Conservation (phyloP, 2,797 vertebrate species). For the Huso huso region DNA sequence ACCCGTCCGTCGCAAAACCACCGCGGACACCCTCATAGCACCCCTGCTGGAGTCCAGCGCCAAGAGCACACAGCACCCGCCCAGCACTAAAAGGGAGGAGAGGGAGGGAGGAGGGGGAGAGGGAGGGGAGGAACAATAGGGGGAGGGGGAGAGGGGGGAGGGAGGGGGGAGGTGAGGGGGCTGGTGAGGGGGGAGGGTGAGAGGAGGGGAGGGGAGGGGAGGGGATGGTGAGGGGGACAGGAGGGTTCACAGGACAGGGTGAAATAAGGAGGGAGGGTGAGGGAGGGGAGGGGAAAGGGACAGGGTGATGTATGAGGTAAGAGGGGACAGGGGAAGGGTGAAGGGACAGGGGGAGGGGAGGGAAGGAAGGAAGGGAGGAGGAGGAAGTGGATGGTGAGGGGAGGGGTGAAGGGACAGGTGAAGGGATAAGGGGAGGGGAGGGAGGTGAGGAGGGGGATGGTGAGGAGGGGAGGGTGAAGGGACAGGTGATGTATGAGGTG, state of each 20-base stretch:
- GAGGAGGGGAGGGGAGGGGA: conserved; percentile 12
- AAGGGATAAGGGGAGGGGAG: too few relatives aligned
- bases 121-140: not conserved
- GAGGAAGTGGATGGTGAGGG: too few relatives aligned
- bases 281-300: too few relatives aligned
- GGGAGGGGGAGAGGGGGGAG: not conserved
- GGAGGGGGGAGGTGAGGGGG: too few relatives aligned
- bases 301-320: too few relatives aligned
- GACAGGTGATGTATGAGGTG: too few relatives aligned
- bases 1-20: conserved; percentile 78
- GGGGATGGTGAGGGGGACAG: too few relatives aligned
- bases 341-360: too few relatives aligned
- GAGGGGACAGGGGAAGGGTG: too few relatives aligned
- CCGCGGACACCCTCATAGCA: conserved; percentile 77
- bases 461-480: not conserved
- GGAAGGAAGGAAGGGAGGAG: too few relatives aligned
- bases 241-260: not conserved
- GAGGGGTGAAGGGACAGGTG: too few relatives aligned
- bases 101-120: not conserved
- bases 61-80: conserved; percentile 73
- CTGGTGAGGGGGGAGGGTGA: not conserved
- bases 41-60: conserved; percentile 72
- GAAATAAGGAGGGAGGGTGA: not conserved
- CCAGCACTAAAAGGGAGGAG: conserved; percentile 50
- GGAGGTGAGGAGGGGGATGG: too few relatives aligned